These are phyloP conservation scores for Plecturocebus donacophilus DNA, from an alignment of 2,113 vertebrate genomes.

Conservation along the genomic window DNA sequence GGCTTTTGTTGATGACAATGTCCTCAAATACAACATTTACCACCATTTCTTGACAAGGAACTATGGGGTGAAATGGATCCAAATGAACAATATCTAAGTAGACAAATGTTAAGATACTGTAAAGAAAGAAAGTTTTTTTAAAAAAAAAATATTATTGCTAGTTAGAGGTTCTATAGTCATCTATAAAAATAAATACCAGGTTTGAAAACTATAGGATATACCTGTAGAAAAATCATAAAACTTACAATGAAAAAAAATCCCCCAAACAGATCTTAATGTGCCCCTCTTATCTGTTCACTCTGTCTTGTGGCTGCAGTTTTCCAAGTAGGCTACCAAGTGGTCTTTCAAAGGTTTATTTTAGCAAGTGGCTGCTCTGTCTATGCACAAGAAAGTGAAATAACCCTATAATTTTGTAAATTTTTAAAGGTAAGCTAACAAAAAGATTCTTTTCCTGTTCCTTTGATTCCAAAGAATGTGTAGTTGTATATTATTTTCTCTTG, in stretches of 20 bases:
- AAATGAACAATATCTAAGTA: background rate
- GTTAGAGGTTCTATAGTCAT: background rate
- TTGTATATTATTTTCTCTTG: conserved; percentile 34
- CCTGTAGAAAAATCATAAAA: conserved; percentile 11
- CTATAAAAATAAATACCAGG: background rate
- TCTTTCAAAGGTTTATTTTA: conserved; percentile 66
- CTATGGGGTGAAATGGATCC: background rate
- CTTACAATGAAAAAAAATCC: background rate
- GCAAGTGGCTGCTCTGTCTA: conserved; percentile 44
- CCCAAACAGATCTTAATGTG: background rate
- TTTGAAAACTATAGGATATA: conserved; percentile 53
- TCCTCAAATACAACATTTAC: background rate
- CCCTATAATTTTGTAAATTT: conserved; percentile 51
- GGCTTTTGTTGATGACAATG: background rate
- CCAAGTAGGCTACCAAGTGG: background rate
- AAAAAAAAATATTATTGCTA: background rate
- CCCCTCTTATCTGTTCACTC: background rate
- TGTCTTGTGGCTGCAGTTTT: conserved; percentile 50
- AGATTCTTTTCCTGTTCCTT: conserved; percentile 30
- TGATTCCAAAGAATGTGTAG: background rate
- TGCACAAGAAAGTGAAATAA: conserved; percentile 47
- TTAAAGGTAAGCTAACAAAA: conserved; percentile 53
- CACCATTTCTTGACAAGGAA: background rate
- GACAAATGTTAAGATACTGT: background rate
- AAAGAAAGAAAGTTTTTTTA: background rate